Conservation (phyloP, 2,888 invertebrate genomes). For the Cataglyphis albicans region DNA sequence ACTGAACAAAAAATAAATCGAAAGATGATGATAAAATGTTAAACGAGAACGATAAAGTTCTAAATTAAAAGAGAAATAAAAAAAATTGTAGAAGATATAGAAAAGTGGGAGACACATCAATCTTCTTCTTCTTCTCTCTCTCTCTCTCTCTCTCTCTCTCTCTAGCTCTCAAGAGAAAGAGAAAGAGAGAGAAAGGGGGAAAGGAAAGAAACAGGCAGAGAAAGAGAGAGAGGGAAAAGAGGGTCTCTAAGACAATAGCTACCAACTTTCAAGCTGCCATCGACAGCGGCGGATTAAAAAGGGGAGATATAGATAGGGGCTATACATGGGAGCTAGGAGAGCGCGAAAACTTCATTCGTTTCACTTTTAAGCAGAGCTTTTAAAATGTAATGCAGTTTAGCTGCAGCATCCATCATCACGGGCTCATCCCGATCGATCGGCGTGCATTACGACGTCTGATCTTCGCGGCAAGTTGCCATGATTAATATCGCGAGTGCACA, state of each 20-base stretch:
- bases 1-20: conserved; percentile 11
- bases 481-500: conserved; percentile 46
- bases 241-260: neutral
- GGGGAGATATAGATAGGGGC: neutral
- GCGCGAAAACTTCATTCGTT: neutral
- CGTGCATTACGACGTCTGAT: conserved; percentile 25
- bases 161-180: neutral
- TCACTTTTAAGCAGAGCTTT: neutral
- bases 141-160: neutral
- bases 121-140: neutral
- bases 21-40: neutral
- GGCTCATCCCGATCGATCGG: conserved; percentile 39
- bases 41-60: neutral
- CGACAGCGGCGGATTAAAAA: neutral
- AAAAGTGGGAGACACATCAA: neutral
- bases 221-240: neutral
- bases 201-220: neutral
- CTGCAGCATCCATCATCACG: conserved; percentile 9
- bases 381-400: neutral
- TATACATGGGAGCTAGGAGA: neutral
- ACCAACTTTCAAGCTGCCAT: conserved; percentile 13
- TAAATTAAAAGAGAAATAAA: neutral
- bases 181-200: neutral
- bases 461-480: conserved; percentile 35
- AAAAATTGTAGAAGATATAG: neutral